Percentiles rank a stretch among this genome's conserved stretches.
Evolutionary conservation across 2,113 vertebrate genomes (phyloP).

Genomic region (Paedocypris sp.): DNA sequence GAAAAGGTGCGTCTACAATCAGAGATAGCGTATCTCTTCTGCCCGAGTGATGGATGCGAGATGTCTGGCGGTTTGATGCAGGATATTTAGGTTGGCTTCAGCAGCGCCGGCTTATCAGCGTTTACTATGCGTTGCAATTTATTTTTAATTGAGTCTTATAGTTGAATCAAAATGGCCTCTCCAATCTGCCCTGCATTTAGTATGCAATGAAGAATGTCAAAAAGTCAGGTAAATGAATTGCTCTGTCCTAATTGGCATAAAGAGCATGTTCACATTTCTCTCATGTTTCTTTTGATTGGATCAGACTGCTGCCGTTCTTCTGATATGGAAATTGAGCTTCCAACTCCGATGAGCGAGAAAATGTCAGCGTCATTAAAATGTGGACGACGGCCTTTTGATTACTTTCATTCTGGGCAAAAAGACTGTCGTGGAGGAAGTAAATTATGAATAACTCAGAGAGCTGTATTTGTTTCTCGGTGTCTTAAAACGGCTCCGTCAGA

Average conservation of each 20-base stretch:
- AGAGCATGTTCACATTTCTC: constrained; percentile 45
- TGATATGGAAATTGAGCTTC: constrained; percentile 57
- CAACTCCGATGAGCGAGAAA: constrained; percentile 45
- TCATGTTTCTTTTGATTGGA: constrained; percentile 50
- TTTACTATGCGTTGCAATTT: neutral
- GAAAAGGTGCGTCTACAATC: neutral
- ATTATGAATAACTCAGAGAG: constrained; percentile 10
- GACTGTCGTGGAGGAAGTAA: neutral
- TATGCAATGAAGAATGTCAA: constrained; percentile 11
- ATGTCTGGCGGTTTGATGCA: neutral
- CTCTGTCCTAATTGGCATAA: constrained; percentile 43
- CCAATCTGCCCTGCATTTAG: neutral
- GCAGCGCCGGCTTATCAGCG: neutral
- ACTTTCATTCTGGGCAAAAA: constrained; percentile 11
- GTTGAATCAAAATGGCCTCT: neutral
- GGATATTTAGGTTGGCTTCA: neutral
- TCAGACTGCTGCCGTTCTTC: constrained; percentile 55
- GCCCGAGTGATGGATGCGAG: neutral
- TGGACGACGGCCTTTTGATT: constrained; percentile 27
- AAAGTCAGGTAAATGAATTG: constrained; percentile 15
- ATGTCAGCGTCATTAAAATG: constrained; percentile 59
- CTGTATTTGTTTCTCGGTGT: constrained; percentile 17
- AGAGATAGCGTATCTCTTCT: too few species aligned
- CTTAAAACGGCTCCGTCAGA: constrained; percentile 8
- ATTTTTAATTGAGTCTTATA: neutral